A percentile compares a stretch with the other conserved stretches of the same genome.
Conservation (phyloP, 1,140 invertebrate species). For the Ctenoplectra terminalis region DNA sequence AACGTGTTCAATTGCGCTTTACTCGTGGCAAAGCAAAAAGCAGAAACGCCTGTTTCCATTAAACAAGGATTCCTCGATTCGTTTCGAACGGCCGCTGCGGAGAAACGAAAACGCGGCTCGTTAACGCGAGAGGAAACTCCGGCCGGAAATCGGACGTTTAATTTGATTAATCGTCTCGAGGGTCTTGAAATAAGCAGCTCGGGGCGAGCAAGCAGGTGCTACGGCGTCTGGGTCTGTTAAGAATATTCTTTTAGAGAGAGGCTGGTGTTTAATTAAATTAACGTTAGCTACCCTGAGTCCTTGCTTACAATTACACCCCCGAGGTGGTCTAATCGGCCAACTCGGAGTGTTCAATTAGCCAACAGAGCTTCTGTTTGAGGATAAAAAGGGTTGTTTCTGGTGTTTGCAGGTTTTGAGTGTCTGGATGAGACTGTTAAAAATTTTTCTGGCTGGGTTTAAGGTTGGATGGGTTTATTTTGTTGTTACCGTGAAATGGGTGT, state of each 20-base stretch:
- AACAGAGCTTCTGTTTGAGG: too few relatives aligned
- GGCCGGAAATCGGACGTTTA: conserved; percentile 49
- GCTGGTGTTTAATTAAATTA: conserved; percentile 77
- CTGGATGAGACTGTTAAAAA: too few relatives aligned
- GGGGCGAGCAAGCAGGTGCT: conserved; percentile 15
- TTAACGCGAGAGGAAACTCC: conserved; percentile 17
- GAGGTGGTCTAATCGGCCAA: conserved; percentile 71
- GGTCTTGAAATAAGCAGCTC: neutral
- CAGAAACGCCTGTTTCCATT: conserved; percentile 1
- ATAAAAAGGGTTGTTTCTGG: neutral
- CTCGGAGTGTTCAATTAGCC: conserved; percentile 64
- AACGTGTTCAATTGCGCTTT: conserved; percentile 15
- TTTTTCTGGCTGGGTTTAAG: too few relatives aligned
- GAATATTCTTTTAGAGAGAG: conserved; percentile 62
- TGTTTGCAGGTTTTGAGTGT: too few relatives aligned
- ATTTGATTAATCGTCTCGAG: conserved; percentile 47
- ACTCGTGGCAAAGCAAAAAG: neutral
- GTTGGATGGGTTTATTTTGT: too few relatives aligned
- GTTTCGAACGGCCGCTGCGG: neutral
- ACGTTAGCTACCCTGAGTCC: conserved; percentile 61
- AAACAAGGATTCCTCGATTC: neutral
- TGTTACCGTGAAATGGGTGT: too few relatives aligned
- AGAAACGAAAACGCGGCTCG: conserved; percentile 9
- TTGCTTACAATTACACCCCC: conserved; percentile 74
- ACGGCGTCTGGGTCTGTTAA: neutral